These are phyloP conservation scores for Cantharis flavilabris DNA, from an alignment of 2,888 invertebrate species.

Conservation along the genomic window DNA sequence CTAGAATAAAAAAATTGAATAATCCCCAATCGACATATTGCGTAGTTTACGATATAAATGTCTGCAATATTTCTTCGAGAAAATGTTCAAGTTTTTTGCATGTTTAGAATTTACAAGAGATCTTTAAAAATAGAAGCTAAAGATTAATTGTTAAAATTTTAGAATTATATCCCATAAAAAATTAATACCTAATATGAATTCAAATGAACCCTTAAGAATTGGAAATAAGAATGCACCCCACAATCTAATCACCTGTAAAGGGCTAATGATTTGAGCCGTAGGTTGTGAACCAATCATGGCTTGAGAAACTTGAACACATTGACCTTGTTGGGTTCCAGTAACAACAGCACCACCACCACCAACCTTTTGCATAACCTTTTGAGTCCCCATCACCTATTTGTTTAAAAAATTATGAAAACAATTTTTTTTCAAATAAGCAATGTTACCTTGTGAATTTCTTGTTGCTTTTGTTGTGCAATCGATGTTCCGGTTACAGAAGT, in stretches of 20 bases:
- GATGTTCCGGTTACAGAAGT: constrained; percentile 58
- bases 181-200: constrained; percentile 3
- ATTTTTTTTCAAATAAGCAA: constrained; percentile 3
- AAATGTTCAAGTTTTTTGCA: too few species aligned
- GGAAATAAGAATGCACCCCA: background rate
- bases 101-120: too few species aligned
- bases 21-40: background rate
- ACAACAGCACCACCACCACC: constrained; percentile 51
- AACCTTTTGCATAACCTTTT: constrained; percentile 63
- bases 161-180: background rate
- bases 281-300: constrained; percentile 69
- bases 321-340: constrained; percentile 63
- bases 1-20: background rate
- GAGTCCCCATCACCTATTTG: constrained; percentile 53
- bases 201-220: constrained; percentile 6
- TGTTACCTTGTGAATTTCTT: constrained; percentile 70
- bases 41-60: too few species aligned
- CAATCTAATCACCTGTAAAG: constrained; percentile 62
- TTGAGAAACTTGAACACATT: constrained; percentile 75
- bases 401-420: background rate
- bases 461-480: constrained; percentile 61
- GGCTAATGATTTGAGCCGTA: constrained; percentile 74
- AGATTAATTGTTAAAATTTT: background rate
- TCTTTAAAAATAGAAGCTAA: background rate
- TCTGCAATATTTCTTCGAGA: too few species aligned